Base-by-base conservation (phyloP, 23 tunicate species). In the Styela plicata region DNA sequence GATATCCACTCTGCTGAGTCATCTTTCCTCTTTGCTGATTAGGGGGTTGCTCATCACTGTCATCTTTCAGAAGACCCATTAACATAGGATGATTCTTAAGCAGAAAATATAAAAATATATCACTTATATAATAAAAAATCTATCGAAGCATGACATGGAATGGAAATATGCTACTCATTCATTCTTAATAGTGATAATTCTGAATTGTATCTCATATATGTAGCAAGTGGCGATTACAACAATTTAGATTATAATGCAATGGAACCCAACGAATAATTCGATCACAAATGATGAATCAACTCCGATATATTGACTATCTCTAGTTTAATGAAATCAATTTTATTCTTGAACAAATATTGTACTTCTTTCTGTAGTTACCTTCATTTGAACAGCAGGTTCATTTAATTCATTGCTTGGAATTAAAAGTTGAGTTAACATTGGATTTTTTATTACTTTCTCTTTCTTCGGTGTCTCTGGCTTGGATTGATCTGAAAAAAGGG, bases 1-100 rank as follows among this genome's bases (percentile, higher is more conserved):
- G 30, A 27, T 25, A 67, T 32, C 77, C 77, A 3, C 34, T 7
- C 17, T 28, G 32, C 7, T 2, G 34, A 31, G 24, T 32, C 5
- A 34, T 33, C 17, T 71, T 33, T 7, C 37, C 24, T 34, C 69
- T 61, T 44, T 74, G 92, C 22, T 33, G 78, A 52, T 63, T 63
- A 24, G 34, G 33, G 0, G 79, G 63, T 21, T 52, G 63, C 7
- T 71, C 16, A 34, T 71, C 77, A 34, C 5, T 3, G 17, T 71
- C 34, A 31, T 83, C 88, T 53, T 85, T 86, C 34, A 91, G 79
- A 74, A 85, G 70, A 63, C 33, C 68, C 88, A 91, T n/a, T 34
- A 91, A 52, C 90, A 91, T 91, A 19, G 97, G 97, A 63, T 91
- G 89, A 52, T 63, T 83, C 97, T 91, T n/a, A n/a, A n/a, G n/a